Evolutionary conservation across 2,888 invertebrate genomes (phyloP).

Genomic region (Thecophora atra): DNA sequence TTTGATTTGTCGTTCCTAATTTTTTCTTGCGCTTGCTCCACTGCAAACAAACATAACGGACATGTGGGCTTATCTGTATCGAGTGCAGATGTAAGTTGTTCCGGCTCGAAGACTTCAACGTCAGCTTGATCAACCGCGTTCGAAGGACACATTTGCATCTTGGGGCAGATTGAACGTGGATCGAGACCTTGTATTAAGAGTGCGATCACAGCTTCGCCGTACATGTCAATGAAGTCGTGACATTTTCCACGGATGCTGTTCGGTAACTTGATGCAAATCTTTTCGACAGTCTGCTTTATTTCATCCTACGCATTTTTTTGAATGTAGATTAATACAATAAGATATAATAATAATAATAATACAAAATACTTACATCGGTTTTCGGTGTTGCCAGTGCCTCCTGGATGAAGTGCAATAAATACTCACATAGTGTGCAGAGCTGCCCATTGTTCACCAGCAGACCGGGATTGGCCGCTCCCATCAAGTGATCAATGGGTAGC

Average conservation of each 20-base stretch:
- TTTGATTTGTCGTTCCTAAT: conserved; percentile 80
- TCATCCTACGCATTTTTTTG: conserved; percentile 68
- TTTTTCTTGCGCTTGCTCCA: conserved; percentile 78
- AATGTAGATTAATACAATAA: neutral
- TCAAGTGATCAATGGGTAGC: conserved; percentile 68
- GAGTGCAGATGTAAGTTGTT: conserved; percentile 40
- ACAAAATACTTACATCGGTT: conserved; percentile 70
- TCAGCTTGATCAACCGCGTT: conserved; percentile 63
- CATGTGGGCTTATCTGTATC: conserved; percentile 75
- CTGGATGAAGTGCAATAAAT: conserved; percentile 82
- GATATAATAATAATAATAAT: neutral
- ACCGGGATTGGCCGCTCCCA: conserved; percentile 63
- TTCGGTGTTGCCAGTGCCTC: conserved; percentile 74
- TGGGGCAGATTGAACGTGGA: conserved; percentile 71
- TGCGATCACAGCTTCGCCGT: conserved; percentile 82
- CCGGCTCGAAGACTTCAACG: conserved; percentile 68
- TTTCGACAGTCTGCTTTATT: conserved; percentile 74
- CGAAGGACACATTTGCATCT: conserved; percentile 75
- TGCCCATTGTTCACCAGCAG: conserved; percentile 65
- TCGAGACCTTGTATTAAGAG: conserved; percentile 74
- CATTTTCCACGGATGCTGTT: conserved; percentile 73
- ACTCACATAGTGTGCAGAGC: conserved; percentile 82
- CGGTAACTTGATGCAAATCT: conserved; percentile 77
- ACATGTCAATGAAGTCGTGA: conserved; percentile 78
- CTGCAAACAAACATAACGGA: conserved; percentile 84